Evolutionary conservation across 1,140 invertebrate genomes (phyloP).

Genomic region (Cydia splendana): DNA sequence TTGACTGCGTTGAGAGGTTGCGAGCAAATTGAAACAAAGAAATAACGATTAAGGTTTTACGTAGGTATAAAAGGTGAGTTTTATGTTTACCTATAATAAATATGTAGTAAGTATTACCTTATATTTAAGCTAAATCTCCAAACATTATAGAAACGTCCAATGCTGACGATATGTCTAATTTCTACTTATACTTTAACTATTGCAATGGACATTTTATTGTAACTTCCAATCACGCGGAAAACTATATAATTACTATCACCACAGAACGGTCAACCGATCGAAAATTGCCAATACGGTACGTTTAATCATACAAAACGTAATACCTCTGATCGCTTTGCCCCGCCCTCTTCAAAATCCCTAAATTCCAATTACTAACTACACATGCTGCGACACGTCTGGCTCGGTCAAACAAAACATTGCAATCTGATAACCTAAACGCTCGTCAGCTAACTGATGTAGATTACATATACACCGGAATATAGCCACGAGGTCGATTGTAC

Average conservation of each 20-base stretch:
- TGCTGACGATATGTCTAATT: no score
- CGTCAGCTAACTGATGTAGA: neutral
- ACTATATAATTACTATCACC: neutral
- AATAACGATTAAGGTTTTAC: neutral
- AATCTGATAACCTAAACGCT: constrained; percentile 13
- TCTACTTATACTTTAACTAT: no score
- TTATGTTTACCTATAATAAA: no score
- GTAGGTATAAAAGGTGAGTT: neutral
- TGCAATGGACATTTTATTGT: no score
- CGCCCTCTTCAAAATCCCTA: neutral
- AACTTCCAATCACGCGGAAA: no score
- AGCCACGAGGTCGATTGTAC: no score
- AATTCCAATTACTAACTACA: constrained; percentile 1
- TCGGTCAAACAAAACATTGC: constrained; percentile 12
- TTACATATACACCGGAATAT: neutral
- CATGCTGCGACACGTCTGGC: neutral
- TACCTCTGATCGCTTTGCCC: neutral
- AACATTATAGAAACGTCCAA: no score
- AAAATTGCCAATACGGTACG: neutral
- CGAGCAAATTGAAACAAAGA: neutral
- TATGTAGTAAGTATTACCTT: no score
- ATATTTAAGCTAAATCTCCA: no score
- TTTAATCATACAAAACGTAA: neutral
- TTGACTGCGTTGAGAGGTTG: constrained; percentile 8
- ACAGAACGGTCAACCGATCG: neutral